Evolutionary conservation across 2,888 invertebrate species (phyloP).

Genomic region (Ophion obscuratus): DNA sequence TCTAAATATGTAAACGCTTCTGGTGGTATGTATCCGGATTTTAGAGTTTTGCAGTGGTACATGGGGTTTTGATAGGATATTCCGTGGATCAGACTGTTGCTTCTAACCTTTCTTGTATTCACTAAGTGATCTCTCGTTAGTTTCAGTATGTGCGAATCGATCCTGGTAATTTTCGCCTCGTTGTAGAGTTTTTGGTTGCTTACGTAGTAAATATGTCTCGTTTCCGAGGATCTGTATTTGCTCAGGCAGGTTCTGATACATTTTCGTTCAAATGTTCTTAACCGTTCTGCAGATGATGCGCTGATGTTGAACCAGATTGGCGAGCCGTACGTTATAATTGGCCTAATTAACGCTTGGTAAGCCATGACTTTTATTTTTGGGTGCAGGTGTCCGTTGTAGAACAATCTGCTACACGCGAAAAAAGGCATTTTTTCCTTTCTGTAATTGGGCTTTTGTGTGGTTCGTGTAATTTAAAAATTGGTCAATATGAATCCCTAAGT

Average conservation of each 20-base stretch:
- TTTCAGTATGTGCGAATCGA: slow-evolving; percentile 48
- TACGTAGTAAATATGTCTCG: slow-evolving; percentile 32
- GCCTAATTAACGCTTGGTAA: slow-evolving; percentile 45
- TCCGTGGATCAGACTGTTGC: slow-evolving; percentile 4
- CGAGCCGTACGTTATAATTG: slow-evolving; percentile 28
- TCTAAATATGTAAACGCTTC: slow-evolving; percentile 50
- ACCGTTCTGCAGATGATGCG: slow-evolving; percentile 10
- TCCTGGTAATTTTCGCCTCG: slow-evolving; percentile 50
- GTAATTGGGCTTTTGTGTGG: too few species aligned
- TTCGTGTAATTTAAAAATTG: too few species aligned
- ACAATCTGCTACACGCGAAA: slow-evolving; percentile 38
- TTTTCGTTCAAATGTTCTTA: slow-evolving; percentile 36
- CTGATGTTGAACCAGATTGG: slow-evolving; percentile 29
- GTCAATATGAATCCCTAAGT: too few species aligned
- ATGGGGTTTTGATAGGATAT: not conserved
- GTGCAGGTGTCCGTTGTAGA: slow-evolving; percentile 58
- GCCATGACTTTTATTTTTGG: slow-evolving; percentile 53
- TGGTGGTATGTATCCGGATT: slow-evolving; percentile 43
- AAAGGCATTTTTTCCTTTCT: too few species aligned
- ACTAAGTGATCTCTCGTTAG: slow-evolving; percentile 54
- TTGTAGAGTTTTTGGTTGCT: slow-evolving; percentile 58
- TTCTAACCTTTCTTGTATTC: not conserved
- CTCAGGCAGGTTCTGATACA: slow-evolving; percentile 38
- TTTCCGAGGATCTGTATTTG: slow-evolving; percentile 12
- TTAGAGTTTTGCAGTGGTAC: not conserved